Conservation (phyloP, 2,888 invertebrate genomes). For the Fissipunctia ypsillon region DNA sequence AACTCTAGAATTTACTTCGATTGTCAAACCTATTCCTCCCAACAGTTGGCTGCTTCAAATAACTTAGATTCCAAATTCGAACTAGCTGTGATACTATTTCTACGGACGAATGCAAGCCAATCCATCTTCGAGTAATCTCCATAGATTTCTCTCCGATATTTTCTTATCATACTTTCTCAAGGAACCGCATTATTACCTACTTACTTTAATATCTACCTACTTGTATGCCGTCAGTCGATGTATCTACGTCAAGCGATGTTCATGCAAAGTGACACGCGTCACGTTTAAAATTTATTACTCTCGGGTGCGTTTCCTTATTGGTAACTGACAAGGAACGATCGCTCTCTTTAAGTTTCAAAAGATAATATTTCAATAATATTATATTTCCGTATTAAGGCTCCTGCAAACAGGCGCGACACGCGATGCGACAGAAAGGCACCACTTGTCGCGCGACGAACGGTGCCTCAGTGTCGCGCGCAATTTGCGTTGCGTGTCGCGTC, state of each 20-base stretch:
- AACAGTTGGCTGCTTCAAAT: neutral
- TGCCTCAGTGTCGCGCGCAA: too few relatives aligned
- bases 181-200: constrained; percentile 5
- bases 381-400: too few relatives aligned
- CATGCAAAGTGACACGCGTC: neutral
- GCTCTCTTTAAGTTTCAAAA: neutral
- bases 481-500: too few relatives aligned
- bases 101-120: constrained; percentile 3
- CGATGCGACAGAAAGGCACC: too few relatives aligned
- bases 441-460: too few relatives aligned
- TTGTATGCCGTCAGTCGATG: constrained; percentile 3
- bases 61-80: constrained; percentile 4
- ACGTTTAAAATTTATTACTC: constrained; percentile 22
- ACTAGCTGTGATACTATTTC: neutral
- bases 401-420: too few relatives aligned
- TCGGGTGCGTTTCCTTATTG: neutral
- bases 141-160: constrained; percentile 14
- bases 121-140: constrained; percentile 12
- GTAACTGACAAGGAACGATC: constrained; percentile 11
- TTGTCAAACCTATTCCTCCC: neutral
- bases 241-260: constrained; percentile 6
- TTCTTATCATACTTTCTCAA: neutral
- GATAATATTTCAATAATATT: constrained; percentile 2
- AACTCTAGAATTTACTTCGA: neutral
- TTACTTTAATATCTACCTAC: neutral